Conservation (phyloP, 2,797 vertebrate genomes). For the Bovichtus diacanthus region DNA sequence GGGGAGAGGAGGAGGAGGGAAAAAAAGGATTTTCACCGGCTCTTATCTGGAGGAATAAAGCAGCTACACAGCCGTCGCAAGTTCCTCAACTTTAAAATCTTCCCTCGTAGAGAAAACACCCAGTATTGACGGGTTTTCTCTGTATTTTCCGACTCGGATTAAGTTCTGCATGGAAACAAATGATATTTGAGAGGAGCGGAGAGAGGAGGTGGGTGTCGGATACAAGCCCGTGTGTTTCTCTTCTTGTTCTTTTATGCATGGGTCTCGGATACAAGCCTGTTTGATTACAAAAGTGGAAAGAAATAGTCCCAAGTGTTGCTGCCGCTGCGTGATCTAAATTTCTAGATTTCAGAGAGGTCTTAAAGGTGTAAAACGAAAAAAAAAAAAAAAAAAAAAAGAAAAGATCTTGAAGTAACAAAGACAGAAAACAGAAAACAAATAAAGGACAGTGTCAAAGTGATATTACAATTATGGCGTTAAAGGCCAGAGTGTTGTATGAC, state of each 20-base stretch:
- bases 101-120: not conserved
- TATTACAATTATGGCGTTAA: constrained; percentile 86
- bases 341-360: not conserved
- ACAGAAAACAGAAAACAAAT: not conserved
- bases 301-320: not conserved
- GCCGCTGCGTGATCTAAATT: constrained; percentile 5
- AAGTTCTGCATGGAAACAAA: constrained; percentile 67
- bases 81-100: constrained; percentile 17
- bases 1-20: constrained; percentile 13
- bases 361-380: not conserved
- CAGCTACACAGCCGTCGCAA: not conserved
- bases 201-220: constrained; percentile 69
- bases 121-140: not conserved
- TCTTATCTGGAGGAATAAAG: constrained; percentile 28
- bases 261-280: constrained; percentile 5
- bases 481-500: constrained; percentile 93
- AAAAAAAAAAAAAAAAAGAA: not conserved
- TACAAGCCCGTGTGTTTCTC: constrained; percentile 37
- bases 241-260: constrained; percentile 35
- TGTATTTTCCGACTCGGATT: constrained; percentile 44
- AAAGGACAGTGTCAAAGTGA: too few species aligned
- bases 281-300: constrained; percentile 1
- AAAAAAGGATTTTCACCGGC: constrained; percentile 33
- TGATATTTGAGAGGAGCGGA: constrained; percentile 64
- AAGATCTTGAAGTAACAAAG: constrained; percentile 1